A percentile compares a stretch with the other conserved stretches of the same genome.
These are phyloP conservation scores for Dendropsophus ebraccatus DNA, from an alignment of 2,113 vertebrate genomes.

Conservation along the genomic window DNA sequence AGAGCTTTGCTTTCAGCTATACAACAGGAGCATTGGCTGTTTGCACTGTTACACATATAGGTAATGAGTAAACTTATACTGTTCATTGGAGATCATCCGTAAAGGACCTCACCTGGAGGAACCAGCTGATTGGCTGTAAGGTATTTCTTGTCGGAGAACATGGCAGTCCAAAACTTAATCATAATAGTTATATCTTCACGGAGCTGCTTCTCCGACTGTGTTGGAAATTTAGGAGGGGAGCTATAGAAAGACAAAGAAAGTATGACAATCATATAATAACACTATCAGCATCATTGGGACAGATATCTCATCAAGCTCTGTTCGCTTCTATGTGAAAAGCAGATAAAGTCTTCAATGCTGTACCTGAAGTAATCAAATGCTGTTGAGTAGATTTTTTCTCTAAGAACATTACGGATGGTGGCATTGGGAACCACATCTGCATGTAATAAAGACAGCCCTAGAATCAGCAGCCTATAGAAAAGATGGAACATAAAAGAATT, in stretches of 20 bases:
- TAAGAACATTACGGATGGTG: conserved; percentile 91
- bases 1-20: too few relatives aligned
- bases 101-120: conserved; percentile 79
- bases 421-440: conserved; percentile 93
- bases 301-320: not conserved
- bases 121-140: conserved; percentile 90
- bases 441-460: conserved; percentile 91
- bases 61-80: not conserved
- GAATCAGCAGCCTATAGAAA: conserved; percentile 80
- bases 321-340: not conserved
- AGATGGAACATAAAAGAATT: not conserved
- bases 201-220: conserved; percentile 89
- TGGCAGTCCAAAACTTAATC: conserved; percentile 93
- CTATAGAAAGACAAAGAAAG: conserved; percentile 66
- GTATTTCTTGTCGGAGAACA: conserved; percentile 98
- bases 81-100: not conserved
- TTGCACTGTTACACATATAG: not conserved
- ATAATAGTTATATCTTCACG: conserved; percentile 96
- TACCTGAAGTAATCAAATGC: conserved; percentile 99
- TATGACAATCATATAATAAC: not conserved
- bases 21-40: too few relatives aligned
- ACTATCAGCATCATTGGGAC: not conserved
- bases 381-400: conserved; percentile 96
- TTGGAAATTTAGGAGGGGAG: conserved; percentile 87
- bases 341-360: not conserved